Evolutionary conservation across 2,888 invertebrate species (phyloP).

Genomic region (Phyllotreta striolata): DNA sequence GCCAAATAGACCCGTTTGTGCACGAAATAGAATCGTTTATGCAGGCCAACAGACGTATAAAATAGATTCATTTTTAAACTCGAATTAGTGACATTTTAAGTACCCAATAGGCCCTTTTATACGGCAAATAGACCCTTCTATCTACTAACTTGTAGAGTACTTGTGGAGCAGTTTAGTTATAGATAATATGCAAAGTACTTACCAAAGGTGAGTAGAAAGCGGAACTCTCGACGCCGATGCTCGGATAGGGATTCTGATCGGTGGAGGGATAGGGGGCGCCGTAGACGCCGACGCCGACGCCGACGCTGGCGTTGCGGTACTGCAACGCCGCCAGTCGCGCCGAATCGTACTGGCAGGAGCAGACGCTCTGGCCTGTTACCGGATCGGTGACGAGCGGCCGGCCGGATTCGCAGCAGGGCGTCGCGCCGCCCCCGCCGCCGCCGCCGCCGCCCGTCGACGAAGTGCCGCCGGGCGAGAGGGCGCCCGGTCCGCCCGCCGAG

Average conservation of each 20-base stretch:
- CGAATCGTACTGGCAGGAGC: conserved; percentile 93
- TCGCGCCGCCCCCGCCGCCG: conserved; percentile 54
- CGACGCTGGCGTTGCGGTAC: conserved; percentile 78
- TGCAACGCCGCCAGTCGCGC: conserved; percentile 83
- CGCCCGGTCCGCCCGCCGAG: conserved; percentile 61
- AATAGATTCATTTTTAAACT: no score
- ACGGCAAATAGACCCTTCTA: no score
- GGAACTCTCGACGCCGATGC: conserved; percentile 92
- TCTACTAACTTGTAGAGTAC: no score
- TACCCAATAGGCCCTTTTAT: no score
- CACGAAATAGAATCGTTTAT: no score
- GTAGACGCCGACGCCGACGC: conserved; percentile 83
- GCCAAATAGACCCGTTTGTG: no score
- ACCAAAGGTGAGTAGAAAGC: conserved; percentile 96
- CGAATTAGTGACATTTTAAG: no score
- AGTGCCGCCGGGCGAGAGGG: conserved; percentile 66
- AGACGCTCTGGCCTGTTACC: conserved; percentile 90
- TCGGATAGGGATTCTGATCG: conserved; percentile 92
- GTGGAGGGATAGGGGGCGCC: conserved; percentile 89
- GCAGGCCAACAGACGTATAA: no score
- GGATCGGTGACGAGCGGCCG: conserved; percentile 92
- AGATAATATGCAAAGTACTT: no score
- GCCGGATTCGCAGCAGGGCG: conserved; percentile 86
- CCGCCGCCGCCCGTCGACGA: conserved; percentile 56
- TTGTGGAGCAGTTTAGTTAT: no score